Base-by-base conservation (phyloP, 2,888 invertebrate genomes). In the Meloe dianella region DNA sequence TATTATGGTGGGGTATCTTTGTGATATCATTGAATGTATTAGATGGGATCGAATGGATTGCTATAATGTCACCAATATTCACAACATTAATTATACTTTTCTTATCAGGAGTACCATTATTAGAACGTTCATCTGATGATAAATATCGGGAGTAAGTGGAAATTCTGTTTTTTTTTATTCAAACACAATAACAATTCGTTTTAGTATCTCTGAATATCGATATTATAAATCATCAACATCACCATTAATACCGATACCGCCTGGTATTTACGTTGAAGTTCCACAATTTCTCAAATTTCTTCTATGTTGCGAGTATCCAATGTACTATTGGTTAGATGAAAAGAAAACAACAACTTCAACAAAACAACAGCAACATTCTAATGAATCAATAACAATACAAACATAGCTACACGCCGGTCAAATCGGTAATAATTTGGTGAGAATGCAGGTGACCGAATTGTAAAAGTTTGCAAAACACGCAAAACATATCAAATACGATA, bases 1-100 rank as follows among this genome's bases (percentile, higher is more conserved):
- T 95, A 0, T 87, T 97, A 17, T 96, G 97, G 96, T 94, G 96
- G 93, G 96, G 97, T 4, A 91, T 96, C 76, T 96, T 96, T 80
- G 90, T 94, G 61, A 92, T 96, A 82, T 93, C 95, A 0, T 83
- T 95, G 38, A 95, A 94, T 80, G 92, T 96, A 20, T 90, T 96
- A 75, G 89, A 91, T 77, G 93, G 94, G 20, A 85, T 90, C 35
- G 95, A 96, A 85, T 96, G 94, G 92, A 86, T 94, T 29, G 94
- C 92, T 10, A 90, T 95, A 74, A 86, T 94, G 75, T 95, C 95
- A 17, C 96, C 96, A 7, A 85, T 96, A 66, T 96, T 96, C 83
- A 95, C 94, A 24, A 92, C 92, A 17, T 85, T 93, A 73, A 95
- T 96, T 71, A 92, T 96, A 77, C 85, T 96, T 62, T 96, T 96